phyloP scores from a whole-genome alignment of 2,113 vertebrate genomes.

The Eptatretus burgeri region DNA sequence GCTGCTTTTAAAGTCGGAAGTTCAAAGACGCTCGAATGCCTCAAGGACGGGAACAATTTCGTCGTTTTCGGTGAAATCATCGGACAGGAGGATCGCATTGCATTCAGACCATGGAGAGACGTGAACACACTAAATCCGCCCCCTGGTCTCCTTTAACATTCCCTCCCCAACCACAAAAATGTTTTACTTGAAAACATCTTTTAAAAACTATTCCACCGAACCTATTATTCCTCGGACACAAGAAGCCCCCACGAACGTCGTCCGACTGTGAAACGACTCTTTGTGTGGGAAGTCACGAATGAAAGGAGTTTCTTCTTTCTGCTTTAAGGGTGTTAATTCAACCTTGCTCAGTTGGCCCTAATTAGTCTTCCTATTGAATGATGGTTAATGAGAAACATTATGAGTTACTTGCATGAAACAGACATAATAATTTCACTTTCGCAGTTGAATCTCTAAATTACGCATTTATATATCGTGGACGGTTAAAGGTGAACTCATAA shows the following conservation, averaged over 20 bases:
- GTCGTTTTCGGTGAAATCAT: too few relatives aligned
- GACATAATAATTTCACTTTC: not conserved
- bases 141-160: too few relatives aligned
- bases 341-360: not conserved
- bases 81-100: too few relatives aligned
- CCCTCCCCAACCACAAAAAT: too few relatives aligned
- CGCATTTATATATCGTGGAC: too few relatives aligned
- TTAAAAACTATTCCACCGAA: not conserved
- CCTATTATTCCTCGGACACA: not conserved
- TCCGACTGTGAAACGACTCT: not conserved
- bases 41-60: too few relatives aligned
- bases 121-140: too few relatives aligned
- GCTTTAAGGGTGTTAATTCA: conserved; percentile 6
- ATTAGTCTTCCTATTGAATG: conserved; percentile 3
- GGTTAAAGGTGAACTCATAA: too few relatives aligned
- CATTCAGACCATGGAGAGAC: too few relatives aligned
- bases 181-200: not conserved
- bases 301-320: not conserved
- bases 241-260: not conserved
- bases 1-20: too few relatives aligned
- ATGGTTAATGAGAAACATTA: conserved; percentile 1
- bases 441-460: too few relatives aligned
- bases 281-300: not conserved
- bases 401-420: not conserved
- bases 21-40: too few relatives aligned